These are phyloP conservation scores for Nomada fucata DNA, from an alignment of 2,888 invertebrate genomes.

Conservation along the genomic window DNA sequence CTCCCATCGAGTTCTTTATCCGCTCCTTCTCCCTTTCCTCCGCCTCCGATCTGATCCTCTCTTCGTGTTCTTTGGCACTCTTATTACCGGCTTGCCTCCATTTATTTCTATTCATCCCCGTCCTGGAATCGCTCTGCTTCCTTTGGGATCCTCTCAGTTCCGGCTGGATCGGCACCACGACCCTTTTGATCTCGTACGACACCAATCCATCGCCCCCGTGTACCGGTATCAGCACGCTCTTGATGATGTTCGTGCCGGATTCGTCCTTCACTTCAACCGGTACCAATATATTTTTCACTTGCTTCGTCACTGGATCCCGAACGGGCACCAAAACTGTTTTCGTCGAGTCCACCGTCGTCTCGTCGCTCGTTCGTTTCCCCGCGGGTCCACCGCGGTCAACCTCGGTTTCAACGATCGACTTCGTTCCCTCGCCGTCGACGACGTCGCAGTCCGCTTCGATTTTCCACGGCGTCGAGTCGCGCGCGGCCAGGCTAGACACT, in stretches of 20 bases:
- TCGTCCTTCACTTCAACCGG: conserved; percentile 36
- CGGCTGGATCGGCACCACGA: conserved; percentile 18
- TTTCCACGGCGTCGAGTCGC: neutral
- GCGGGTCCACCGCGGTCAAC: neutral
- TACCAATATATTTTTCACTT: conserved; percentile 7
- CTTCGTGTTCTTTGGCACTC: neutral
- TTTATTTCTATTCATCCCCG: too few species aligned
- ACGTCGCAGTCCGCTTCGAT: neutral
- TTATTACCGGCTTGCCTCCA: neutral
- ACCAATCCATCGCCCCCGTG: conserved; percentile 3
- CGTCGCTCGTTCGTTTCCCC: neutral
- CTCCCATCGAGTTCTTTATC: neutral
- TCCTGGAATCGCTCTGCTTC: neutral
- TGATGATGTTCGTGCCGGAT: conserved; percentile 40
- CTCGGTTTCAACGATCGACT: neutral
- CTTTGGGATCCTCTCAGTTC: neutral
- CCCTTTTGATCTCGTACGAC: conserved; percentile 36
- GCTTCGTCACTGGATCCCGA: conserved; percentile 25
- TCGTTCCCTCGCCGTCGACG: neutral
- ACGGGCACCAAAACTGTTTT: conserved; percentile 34
- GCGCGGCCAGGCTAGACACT: neutral
- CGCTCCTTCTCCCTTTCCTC: neutral
- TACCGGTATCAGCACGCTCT: conserved; percentile 36
- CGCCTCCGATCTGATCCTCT: neutral
- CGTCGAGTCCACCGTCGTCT: neutral